These are phyloP conservation scores for Exaiptasia diaphana DNA, from an alignment of 64 coral and sea anemone genomes.

Conservation along the genomic window DNA sequence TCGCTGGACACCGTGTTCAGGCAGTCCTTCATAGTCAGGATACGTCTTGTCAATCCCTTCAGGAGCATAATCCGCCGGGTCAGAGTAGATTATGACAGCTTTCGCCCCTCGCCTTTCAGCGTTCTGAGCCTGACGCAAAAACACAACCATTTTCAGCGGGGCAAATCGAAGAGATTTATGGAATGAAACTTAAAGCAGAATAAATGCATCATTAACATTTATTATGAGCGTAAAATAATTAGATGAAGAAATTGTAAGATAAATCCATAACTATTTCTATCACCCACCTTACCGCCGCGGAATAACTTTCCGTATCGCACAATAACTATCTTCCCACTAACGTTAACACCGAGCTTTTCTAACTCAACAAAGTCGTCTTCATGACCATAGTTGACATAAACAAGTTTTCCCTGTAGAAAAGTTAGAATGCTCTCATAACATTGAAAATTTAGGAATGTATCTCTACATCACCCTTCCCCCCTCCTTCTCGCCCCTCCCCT, in stretches of 20 bases:
- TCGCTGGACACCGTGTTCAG: conserved; percentile 65
- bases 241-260: too few relatives aligned
- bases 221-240: too few relatives aligned
- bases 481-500: too few relatives aligned
- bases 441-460: not conserved
- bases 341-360: conserved; percentile 45
- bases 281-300: conserved; percentile 73
- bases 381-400: conserved; percentile 72
- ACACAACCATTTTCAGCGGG: too few relatives aligned
- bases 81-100: conserved; percentile 82
- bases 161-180: too few relatives aligned
- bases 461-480: too few relatives aligned
- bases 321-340: conserved; percentile 53
- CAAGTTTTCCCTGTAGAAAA: conserved; percentile 11
- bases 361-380: conserved; percentile 67
- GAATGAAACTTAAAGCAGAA: too few relatives aligned
- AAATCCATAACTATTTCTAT: too few relatives aligned
- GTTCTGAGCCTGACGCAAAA: conserved; percentile 57
- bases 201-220: too few relatives aligned
- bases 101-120: conserved; percentile 62
- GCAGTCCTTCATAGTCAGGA: conserved; percentile 67
- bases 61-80: conserved; percentile 65
- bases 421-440: not conserved
- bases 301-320: conserved; percentile 80
- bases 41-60: conserved; percentile 49